Base-by-base conservation (phyloP, 2,797 vertebrate genomes). In the Rhinophrynus dorsalis region DNA sequence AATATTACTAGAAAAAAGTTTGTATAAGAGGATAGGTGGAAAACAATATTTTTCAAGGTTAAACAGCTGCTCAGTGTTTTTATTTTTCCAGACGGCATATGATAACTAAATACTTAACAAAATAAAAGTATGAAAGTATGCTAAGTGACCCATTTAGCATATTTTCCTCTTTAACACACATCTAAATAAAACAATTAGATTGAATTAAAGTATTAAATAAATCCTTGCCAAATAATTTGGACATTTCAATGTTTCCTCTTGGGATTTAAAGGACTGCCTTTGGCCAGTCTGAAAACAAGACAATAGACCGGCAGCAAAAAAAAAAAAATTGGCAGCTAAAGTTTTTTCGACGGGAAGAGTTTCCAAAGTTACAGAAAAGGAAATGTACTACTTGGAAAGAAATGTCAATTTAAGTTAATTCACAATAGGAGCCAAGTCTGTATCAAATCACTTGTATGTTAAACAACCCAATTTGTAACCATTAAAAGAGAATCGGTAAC, bases 331-430 rank as follows among this genome's bases (percentile, higher is more conserved):
- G 80, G 75, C 83, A 80, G 67, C 80, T 74, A 85, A 91, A 92
- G 84, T 82, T 62, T 89, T 92, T 90, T 86, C 80, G 87, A 90
- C 88, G 92, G 93, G 91, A 94, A 93, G 93, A 90, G 91, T 92
- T 92, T 91, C 88, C 90, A 88, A 78, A 20, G 21, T 88, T 91
- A 92, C 88, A 89, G 87, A 87, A 92, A 89, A 90, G 88, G 88
- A 93, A 92, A 89, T 89, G 85, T 84, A 86, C 89, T 82, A 88
- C 89, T 90, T 85, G 88, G 90, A 80, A 79, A 88, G 82, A 84
- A 78, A 88, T 82, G 84, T 80, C 81, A 64, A 81, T 79, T 70
- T 88, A 90, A 89, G 66, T 83, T 86, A 89, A 83, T 86, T 84
- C 86, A 84, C 72, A 75, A 60, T 58, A 47, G 20, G 18, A 20